Conservation (phyloP, 1,140 invertebrate species). For the Portunus trituberculatus region DNA sequence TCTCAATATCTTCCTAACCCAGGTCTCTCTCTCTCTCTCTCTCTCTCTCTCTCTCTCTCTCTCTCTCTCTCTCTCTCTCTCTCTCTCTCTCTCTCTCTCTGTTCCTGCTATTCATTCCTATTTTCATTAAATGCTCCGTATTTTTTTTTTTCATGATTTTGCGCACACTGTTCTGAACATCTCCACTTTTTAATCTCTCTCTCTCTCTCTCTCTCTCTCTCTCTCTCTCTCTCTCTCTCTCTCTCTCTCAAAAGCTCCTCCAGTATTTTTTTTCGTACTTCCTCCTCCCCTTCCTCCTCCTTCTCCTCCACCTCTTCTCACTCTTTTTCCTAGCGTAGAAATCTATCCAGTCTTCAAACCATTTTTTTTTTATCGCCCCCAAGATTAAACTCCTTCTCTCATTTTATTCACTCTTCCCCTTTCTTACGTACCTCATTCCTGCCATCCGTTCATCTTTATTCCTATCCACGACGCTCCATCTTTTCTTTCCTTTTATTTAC, state of each 20-base stretch:
- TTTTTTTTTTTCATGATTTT: no score
- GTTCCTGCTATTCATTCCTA: no score
- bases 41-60: neutral
- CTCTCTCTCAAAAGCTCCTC: neutral
- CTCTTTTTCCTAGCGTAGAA: neutral
- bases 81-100: no score
- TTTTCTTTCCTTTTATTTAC: neutral
- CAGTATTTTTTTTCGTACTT: neutral
- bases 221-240: constrained; percentile 18
- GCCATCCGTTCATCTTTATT: neutral
- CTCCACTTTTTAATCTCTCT: neutral
- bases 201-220: constrained; percentile 7
- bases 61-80: neutral
- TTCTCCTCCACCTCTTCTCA: neutral
- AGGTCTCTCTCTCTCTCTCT: neutral
- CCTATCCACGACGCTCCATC: neutral
- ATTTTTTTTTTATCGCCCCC: neutral
- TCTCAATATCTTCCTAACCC: neutral
- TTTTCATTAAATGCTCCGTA: no score
- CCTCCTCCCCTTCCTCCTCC: neutral
- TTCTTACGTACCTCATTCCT: neutral
- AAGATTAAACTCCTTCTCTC: neutral
- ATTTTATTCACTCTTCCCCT: neutral
- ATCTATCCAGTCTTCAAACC: neutral
- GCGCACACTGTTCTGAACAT: no score